A percentile compares a stretch with the other conserved stretches of the same genome.
Evolutionary conservation across 2,113 vertebrate genomes (phyloP).

Genomic region (Steatornis caripensis): DNA sequence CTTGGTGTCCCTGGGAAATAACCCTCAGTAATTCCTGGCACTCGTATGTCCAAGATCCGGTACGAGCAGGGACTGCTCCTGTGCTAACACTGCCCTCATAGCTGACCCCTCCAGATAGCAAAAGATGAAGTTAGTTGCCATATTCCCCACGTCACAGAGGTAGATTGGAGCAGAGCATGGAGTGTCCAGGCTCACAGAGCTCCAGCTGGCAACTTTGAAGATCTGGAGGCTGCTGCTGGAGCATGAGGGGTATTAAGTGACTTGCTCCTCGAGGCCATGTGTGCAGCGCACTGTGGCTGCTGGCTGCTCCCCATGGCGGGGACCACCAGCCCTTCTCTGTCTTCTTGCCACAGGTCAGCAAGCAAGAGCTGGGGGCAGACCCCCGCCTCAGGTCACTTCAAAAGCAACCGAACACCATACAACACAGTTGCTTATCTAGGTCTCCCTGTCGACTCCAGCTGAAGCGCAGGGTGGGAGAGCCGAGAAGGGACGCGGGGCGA

Average conservation of each 20-base stretch:
- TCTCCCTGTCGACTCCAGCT: fast-evolving
- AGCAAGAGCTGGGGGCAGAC: background rate
- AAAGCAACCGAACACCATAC: background rate
- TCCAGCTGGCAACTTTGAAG: background rate
- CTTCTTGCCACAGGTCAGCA: background rate
- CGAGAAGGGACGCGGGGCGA: fast-evolving
- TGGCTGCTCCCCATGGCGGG: background rate
- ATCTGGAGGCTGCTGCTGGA: background rate
- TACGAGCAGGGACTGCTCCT: background rate
- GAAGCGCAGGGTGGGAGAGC: background rate
- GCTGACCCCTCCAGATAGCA: background rate
- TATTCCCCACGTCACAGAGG: background rate
- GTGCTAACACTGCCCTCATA: background rate
- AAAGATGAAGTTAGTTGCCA: background rate
- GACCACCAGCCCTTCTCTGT: background rate
- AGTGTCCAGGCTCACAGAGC: background rate
- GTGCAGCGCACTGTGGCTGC: background rate
- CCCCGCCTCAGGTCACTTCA: background rate
- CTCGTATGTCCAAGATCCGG: background rate
- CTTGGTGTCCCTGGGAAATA: background rate
- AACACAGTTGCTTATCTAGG: fast-evolving
- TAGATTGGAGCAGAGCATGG: background rate
- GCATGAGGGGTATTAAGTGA: background rate
- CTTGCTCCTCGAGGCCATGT: background rate
- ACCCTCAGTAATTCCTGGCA: background rate